These are phyloP conservation scores for Hippasteria phrygiana DNA, from an alignment of 53 echinoderm and acorn worm genomes.

Conservation along the genomic window DNA sequence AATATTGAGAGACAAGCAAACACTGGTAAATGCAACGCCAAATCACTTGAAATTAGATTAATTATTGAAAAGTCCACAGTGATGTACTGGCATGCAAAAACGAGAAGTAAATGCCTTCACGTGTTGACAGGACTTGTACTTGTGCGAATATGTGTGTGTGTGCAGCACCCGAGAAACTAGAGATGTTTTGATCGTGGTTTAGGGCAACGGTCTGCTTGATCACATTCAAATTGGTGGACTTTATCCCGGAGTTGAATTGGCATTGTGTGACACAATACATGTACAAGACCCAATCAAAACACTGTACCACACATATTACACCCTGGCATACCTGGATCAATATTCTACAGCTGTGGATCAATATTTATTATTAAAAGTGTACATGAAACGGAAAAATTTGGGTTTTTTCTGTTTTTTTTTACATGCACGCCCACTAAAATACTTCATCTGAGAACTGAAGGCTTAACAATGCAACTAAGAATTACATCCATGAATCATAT, in stretches of 20 bases:
- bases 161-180: not conserved
- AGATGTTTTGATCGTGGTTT: not conserved
- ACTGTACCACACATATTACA: not conserved
- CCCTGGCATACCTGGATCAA: not conserved
- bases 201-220: constrained; percentile 15
- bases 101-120: not conserved
- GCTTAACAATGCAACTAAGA: too few species aligned
- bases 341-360: not conserved
- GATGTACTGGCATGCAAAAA: not conserved
- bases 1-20: constrained; percentile 16
- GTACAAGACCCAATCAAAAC: constrained; percentile 24
- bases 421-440: too few species aligned
- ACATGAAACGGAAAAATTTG: too few species aligned
- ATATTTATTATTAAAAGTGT: not conserved
- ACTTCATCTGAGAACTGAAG: too few species aligned
- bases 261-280: not conserved
- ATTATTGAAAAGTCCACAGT: constrained; percentile 23
- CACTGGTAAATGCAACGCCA: not conserved
- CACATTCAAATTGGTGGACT: constrained; percentile 26
- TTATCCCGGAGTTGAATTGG: not conserved
- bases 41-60: constrained; percentile 48
- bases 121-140: not conserved
- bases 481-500: too few species aligned
- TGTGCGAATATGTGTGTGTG: not conserved
- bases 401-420: too few species aligned